phyloP scores from a whole-genome alignment of 2,113 vertebrate genomes.

The Tachuris rubrigastra region DNA sequence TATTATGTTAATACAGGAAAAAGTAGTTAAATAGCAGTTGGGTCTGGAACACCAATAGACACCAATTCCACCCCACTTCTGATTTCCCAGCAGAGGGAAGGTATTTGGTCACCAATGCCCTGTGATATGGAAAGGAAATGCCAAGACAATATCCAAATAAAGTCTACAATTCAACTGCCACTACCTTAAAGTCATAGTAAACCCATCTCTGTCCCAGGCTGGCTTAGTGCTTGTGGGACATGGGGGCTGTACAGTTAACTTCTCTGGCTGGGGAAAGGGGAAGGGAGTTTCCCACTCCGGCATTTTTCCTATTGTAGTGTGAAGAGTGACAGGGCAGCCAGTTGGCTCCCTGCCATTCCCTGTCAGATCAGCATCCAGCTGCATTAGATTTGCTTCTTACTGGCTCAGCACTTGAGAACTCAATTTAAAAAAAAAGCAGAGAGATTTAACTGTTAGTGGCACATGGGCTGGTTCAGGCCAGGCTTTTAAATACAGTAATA shows the following conservation, averaged over 20 bases:
- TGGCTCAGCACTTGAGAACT: conserved; percentile 11
- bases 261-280: neutral
- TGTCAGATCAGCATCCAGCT: neutral
- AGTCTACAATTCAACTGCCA: too few species aligned
- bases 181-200: neutral
- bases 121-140: neutral
- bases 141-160: neutral
- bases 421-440: neutral
- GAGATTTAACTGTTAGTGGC: neutral
- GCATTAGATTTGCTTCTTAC: neutral
- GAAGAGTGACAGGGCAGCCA: neutral
- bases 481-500: neutral
- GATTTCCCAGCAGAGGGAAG: neutral
- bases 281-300: conserved; percentile 16
- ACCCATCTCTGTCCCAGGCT: neutral
- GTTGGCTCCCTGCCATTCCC: neutral
- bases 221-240: rapidly evolving
- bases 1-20: neutral
- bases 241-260: neutral
- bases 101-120: neutral
- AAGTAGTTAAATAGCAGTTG: neutral
- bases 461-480: rapidly evolving
- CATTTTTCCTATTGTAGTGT: neutral
- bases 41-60: neutral
- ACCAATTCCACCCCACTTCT: neutral